Percentiles rank a stretch among this genome's conserved stretches.
phyloP scores from a whole-genome alignment of 2,797 vertebrate species.

The Gobio occitaniae region DNA sequence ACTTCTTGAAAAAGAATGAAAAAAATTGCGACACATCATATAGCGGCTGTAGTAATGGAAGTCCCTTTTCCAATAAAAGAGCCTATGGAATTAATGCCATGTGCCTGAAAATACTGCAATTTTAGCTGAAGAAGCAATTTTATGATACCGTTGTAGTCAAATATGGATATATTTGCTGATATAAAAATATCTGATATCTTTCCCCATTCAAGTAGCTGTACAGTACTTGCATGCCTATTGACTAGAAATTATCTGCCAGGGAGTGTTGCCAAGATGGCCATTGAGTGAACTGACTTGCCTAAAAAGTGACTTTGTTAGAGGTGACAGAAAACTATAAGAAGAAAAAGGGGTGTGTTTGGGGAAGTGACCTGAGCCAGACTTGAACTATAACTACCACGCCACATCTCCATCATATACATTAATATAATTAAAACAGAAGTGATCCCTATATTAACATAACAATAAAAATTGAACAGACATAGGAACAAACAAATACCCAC shows the following conservation, averaged over 20 bases:
- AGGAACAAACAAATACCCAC: constrained; percentile 23
- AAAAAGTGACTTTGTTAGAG: constrained; percentile 12
- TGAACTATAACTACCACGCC: background rate
- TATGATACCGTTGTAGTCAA: background rate
- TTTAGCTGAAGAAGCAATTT: background rate
- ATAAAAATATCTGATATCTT: background rate
- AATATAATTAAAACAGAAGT: background rate
- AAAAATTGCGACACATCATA: background rate
- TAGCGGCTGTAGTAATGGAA: background rate
- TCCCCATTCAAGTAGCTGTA: background rate
- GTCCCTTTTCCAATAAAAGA: background rate
- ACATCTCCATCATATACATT: background rate
- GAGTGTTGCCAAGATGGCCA: background rate
- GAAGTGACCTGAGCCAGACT: background rate
- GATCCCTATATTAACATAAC: background rate
- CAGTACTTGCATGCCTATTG: background rate
- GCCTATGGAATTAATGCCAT: background rate
- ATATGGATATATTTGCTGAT: background rate
- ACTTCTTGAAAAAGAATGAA: background rate
- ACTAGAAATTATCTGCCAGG: constrained; percentile 2
- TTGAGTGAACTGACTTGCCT: background rate
- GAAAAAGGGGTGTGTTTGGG: background rate
- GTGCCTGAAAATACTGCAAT: background rate
- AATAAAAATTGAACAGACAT: background rate
- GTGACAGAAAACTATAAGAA: background rate